Percentiles rank a stretch among this genome's conserved stretches.
Evolutionary conservation across 2,113 vertebrate species (phyloP).

Genomic region (Cynopterus brachyotis): DNA sequence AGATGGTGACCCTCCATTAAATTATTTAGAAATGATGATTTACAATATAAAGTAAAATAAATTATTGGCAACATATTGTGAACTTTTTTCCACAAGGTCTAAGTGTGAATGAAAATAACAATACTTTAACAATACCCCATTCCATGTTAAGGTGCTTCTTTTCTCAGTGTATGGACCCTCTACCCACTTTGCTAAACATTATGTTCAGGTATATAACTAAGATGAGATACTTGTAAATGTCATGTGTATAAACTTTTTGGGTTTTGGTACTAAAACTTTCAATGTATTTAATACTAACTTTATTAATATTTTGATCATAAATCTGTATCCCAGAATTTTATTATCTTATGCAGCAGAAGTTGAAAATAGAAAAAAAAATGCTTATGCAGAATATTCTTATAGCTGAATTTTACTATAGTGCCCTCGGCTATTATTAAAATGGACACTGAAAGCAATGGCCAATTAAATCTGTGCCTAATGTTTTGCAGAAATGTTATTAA

Average conservation of each 20-base stretch:
- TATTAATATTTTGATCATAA: conserved; percentile 14
- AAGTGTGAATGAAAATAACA: not conserved
- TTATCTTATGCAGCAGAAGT: conserved; percentile 1
- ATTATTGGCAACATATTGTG: not conserved
- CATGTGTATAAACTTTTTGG: not conserved
- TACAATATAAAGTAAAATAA: conserved; percentile 1
- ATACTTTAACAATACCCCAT: not conserved
- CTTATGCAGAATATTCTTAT: not conserved
- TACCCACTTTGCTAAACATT: not conserved
- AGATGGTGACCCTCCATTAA: not conserved
- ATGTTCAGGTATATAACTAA: not conserved
- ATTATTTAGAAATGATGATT: not conserved
- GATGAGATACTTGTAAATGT: not conserved
- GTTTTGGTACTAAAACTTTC: not conserved
- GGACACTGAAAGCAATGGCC: not conserved
- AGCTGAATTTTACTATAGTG: conserved; percentile 7
- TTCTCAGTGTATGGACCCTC: not conserved
- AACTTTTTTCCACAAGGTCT: not conserved
- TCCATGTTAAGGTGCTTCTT: not conserved
- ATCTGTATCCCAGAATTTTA: not conserved
- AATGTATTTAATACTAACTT: not conserved
- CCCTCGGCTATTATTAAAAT: not conserved
- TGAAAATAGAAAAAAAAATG: not conserved
- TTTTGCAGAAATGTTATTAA: not conserved
- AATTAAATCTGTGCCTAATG: not conserved